phyloP scores from a whole-genome alignment of 2,888 invertebrate genomes.

The Argyresthia goedartella region DNA sequence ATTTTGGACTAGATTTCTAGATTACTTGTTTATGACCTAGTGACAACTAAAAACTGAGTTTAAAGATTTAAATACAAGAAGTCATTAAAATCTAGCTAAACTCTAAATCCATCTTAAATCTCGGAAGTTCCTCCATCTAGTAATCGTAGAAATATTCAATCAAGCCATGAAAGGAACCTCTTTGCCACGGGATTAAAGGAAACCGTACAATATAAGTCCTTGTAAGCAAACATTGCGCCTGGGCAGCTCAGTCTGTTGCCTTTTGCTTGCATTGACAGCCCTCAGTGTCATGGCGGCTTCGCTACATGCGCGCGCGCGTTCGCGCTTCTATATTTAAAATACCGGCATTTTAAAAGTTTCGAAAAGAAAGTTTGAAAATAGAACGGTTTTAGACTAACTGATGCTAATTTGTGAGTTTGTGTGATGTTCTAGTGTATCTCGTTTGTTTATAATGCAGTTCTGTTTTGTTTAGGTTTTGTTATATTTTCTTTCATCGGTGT shows the following conservation, averaged over 20 bases:
- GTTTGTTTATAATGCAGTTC: not conserved
- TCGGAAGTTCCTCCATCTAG: too few relatives aligned
- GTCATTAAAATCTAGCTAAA: too few relatives aligned
- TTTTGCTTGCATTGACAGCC: slow-evolving; percentile 9
- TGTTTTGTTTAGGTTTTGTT: not conserved
- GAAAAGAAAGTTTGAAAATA: slow-evolving; percentile 7
- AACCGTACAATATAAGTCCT: too few relatives aligned
- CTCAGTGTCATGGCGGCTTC: slow-evolving; percentile 59
- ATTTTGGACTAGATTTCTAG: too few relatives aligned
- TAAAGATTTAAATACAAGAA: too few relatives aligned
- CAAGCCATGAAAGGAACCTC: too few relatives aligned
- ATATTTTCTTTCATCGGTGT: not conserved
- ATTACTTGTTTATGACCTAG: too few relatives aligned
- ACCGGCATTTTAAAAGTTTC: slow-evolving; percentile 13
- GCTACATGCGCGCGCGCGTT: slow-evolving; percentile 43
- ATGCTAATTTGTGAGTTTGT: not conserved
- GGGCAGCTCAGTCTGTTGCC: slow-evolving; percentile 11
- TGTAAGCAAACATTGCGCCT: slow-evolving; percentile 19
- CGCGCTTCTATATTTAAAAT: slow-evolving; percentile 15
- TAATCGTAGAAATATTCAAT: too few relatives aligned
- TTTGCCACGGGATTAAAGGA: too few relatives aligned
- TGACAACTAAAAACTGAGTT: too few relatives aligned
- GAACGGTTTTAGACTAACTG: not conserved
- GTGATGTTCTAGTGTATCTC: not conserved
- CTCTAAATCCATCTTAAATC: too few relatives aligned